Conservation (phyloP, 2,797 vertebrate species). For the Lepus townsendii region DNA sequence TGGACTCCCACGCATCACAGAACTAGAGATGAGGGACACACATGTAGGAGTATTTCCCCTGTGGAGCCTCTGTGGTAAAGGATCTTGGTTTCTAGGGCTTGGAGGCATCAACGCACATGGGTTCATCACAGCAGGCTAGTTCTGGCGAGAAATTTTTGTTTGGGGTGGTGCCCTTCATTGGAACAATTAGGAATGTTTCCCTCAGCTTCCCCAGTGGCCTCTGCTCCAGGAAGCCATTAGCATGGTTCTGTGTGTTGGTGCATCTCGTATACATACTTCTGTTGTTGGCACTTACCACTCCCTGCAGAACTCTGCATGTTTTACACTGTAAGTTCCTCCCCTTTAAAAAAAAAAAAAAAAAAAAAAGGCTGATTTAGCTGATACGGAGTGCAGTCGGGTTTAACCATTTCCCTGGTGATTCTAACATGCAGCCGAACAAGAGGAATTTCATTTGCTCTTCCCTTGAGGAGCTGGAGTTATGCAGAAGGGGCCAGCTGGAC, state of each 20-base stretch:
- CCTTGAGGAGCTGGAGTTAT: background rate
- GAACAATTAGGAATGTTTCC: background rate
- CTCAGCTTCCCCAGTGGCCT: background rate
- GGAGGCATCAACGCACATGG: background rate
- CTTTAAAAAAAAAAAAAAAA: no score
- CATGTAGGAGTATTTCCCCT: background rate
- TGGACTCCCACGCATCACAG: background rate
- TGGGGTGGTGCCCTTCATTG: background rate
- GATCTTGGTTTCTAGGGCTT: background rate
- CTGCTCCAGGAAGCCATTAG: constrained; percentile 7
- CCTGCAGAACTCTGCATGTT: background rate
- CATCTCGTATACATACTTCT: background rate
- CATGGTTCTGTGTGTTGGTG: background rate
- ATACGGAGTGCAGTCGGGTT: constrained; percentile 5
- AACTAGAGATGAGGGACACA: background rate
- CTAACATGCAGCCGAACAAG: background rate
- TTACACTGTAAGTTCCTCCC: background rate
- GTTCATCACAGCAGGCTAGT: background rate
- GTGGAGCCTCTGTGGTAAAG: background rate
- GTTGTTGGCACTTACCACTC: background rate
- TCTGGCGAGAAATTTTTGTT: background rate
- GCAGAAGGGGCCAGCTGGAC: background rate
- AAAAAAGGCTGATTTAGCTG: background rate
- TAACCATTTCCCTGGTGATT: background rate
- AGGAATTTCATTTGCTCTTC: background rate